Evolutionary conservation across 1,140 invertebrate species (phyloP), one percentile per base, ranked within the genome.

Genomic region (Hypsibius dujardini): DNA sequence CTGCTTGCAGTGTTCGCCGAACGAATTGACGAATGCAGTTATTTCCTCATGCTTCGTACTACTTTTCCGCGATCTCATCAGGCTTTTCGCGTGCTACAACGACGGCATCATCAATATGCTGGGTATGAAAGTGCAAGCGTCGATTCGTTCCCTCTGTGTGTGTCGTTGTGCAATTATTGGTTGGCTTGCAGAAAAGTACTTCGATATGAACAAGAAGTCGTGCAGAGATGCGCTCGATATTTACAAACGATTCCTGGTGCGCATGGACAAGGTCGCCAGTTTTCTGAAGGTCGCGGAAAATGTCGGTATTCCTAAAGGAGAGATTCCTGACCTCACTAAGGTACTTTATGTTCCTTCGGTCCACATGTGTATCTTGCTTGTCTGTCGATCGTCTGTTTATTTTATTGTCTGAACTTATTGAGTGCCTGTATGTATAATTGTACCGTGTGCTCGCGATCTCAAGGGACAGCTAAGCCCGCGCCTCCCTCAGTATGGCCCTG

Each of bases 1-100:
- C 70, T 69, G 71, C 75, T 76, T 77, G 72, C 77, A 83, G 83
- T 96, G 90, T 79, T 89, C 91, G 47, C 86, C 91, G 73, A 93
- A 94, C 79, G 95, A 99, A 80, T 85, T 99, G 74, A 92, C 88
- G 74, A 98, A 99, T 81, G 92, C 93, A 69, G 93, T 99, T 70
- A 98, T 99, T 77, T 97, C 95, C 78, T 92, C 95, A 84, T 91
- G 90, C 75, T 99, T 98, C 80, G 95, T 98, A 88, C 83, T 98
- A 72, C 84, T 99, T 60, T 98, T 98, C 81, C 86, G 95, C 81
- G 96, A 99, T 85, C 86, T 98, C 75, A 98, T 99, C 79, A 86
- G 95, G 75, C 83, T 99, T 72, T 99, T 98, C 85, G 96, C 95
- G 69, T 96, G 95, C 80, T 98, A 98, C 83, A 99, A 99, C 81